A percentile compares a stretch with the other conserved stretches of the same genome.
Evolutionary conservation across 2,113 vertebrate genomes (phyloP).

Genomic region (Romanogobio albipinnatus): DNA sequence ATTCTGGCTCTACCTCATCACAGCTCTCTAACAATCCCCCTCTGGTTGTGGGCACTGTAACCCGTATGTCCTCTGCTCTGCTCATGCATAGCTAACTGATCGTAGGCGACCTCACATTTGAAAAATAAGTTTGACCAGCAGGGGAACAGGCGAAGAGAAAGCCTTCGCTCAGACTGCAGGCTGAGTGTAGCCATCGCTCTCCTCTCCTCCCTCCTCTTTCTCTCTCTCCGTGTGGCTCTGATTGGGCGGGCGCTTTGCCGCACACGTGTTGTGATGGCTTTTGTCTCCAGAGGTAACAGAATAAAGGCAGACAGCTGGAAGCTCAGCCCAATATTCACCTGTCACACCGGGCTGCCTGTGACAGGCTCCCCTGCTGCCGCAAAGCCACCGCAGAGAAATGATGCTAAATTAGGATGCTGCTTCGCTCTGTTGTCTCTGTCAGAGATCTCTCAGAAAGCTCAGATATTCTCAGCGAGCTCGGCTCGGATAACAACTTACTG

Average conservation of each 20-base stretch:
- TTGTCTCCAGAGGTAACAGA: slow-evolving; percentile 55
- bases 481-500: slow-evolving; percentile 38
- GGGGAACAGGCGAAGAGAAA: slow-evolving; percentile 21
- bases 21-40: slow-evolving; percentile 47
- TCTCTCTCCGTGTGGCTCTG: slow-evolving; percentile 7
- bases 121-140: slow-evolving; percentile 42
- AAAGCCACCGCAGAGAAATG: slow-evolving; percentile 46
- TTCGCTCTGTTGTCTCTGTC: slow-evolving; percentile 35
- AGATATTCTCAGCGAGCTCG: slow-evolving; percentile 45
- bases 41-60: slow-evolving; percentile 30
- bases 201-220: not conserved
- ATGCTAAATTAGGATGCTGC: slow-evolving; percentile 54
- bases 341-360: slow-evolving; percentile 56
- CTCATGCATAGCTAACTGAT: slow-evolving; percentile 60
- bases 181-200: slow-evolving; percentile 4
- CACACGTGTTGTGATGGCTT: slow-evolving; percentile 49
- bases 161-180: not conserved
- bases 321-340: slow-evolving; percentile 55
- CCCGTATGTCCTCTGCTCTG: slow-evolving; percentile 34
- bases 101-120: slow-evolving; percentile 29
- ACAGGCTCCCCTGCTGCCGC: slow-evolving; percentile 48
- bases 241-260: slow-evolving; percentile 40
- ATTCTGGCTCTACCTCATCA: slow-evolving; percentile 53
- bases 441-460: slow-evolving; percentile 46
- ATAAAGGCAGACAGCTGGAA: slow-evolving; percentile 49